Evolutionary conservation across 2,113 vertebrate genomes (phyloP).

Genomic region (Thomomys bottae): DNA sequence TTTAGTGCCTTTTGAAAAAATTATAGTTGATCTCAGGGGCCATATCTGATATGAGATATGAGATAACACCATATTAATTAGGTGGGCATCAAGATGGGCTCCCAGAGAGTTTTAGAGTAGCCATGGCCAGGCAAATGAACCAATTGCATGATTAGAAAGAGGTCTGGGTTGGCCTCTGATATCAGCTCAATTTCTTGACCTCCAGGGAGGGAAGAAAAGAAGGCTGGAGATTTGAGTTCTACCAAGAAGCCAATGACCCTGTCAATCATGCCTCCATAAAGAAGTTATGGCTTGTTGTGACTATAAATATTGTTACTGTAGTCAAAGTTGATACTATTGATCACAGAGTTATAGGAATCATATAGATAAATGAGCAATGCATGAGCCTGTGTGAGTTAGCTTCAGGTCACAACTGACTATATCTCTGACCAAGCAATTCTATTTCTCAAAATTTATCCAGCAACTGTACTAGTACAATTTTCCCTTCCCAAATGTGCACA

Average conservation of each 20-base stretch:
- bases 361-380: neutral
- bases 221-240: neutral
- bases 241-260: neutral
- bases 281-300: too few species aligned
- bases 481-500: neutral
- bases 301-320: neutral
- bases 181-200: neutral
- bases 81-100: neutral
- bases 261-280: neutral
- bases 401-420: neutral
- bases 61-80: neutral
- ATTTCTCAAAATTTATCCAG: neutral
- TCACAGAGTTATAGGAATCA: neutral
- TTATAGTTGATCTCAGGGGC: neutral
- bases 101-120: neutral
- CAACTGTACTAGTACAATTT: neutral
- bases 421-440: neutral
- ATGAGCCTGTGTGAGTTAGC: neutral
- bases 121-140: neutral
- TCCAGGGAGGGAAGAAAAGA: neutral
- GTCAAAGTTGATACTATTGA: neutral
- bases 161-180: neutral
- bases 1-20: neutral
- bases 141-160: neutral
- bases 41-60: neutral